These are phyloP conservation scores for Drosophila mimetica DNA, from an alignment of 2,888 invertebrate species.

Conservation along the genomic window DNA sequence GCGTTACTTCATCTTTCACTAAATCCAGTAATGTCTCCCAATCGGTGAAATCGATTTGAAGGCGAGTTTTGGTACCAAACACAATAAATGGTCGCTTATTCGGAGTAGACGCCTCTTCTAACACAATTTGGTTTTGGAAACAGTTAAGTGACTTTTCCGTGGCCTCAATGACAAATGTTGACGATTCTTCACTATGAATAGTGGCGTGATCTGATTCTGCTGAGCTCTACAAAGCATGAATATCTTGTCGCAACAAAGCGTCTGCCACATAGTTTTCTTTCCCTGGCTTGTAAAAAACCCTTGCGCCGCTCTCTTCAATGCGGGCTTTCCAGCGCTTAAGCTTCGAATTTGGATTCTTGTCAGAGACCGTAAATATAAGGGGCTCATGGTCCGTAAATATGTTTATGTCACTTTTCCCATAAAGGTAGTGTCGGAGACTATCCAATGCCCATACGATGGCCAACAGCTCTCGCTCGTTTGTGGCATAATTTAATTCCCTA, in stretches of 20 bases:
- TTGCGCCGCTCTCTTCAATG: neutral
- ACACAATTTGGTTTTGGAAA: slow-evolving; percentile 3
- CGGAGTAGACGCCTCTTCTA: neutral
- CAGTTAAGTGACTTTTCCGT: slow-evolving; percentile 8
- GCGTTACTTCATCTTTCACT: slow-evolving; percentile 3
- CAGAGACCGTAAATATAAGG: neutral
- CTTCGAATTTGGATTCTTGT: slow-evolving; percentile 1
- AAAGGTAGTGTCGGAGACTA: neutral
- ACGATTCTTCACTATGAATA: too few species aligned
- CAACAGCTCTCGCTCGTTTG: too few species aligned
- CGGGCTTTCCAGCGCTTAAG: slow-evolving; percentile 2
- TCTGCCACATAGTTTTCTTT: neutral
- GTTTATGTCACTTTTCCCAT: slow-evolving; percentile 5
- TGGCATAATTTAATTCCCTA: too few species aligned
- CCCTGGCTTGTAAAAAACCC: too few species aligned
- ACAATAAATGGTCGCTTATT: slow-evolving; percentile 10
- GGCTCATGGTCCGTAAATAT: slow-evolving; percentile 8
- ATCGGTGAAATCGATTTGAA: slow-evolving; percentile 4
- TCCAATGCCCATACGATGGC: too few species aligned
- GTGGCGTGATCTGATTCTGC: too few species aligned
- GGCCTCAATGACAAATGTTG: slow-evolving; percentile 3
- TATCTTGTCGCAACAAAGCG: slow-evolving; percentile 1
- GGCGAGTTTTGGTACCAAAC: too few species aligned
- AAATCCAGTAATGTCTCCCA: slow-evolving; percentile 1
- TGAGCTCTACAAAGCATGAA: neutral